Conservation (phyloP, 2,888 invertebrate species). For the Tipula unca region DNA sequence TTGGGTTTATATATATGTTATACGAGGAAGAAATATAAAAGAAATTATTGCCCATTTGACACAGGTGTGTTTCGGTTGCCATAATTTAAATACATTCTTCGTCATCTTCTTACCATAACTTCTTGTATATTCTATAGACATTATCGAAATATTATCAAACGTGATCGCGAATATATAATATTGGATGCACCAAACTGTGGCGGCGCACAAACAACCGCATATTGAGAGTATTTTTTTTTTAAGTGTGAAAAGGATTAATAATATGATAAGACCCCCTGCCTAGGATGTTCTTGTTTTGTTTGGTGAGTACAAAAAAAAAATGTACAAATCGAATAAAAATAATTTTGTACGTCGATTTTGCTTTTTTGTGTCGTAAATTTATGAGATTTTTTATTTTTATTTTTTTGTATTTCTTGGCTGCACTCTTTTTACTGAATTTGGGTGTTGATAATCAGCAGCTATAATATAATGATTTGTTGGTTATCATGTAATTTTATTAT, state of each 20-base stretch:
- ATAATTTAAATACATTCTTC: background rate
- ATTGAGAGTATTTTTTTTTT: background rate
- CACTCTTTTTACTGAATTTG: background rate
- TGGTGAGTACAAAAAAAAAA: background rate
- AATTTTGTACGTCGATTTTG: background rate
- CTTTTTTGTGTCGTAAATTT: background rate
- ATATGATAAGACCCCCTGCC: background rate
- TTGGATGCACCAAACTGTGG: background rate
- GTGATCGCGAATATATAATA: background rate
- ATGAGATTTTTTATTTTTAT: background rate
- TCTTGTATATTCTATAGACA: background rate
- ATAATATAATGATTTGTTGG: constrained; percentile 14
- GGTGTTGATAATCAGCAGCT: constrained; percentile 14
- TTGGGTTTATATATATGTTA: background rate
- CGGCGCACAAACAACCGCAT: background rate
- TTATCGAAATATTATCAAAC: background rate
- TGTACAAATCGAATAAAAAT: constrained; percentile 1
- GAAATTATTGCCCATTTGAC: background rate
- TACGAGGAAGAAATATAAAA: background rate
- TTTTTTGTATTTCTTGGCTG: background rate
- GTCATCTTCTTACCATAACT: background rate
- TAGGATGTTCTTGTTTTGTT: background rate
- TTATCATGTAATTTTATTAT: constrained; percentile 8
- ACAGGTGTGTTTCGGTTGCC: constrained; percentile 14
- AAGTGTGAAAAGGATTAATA: constrained; percentile 14